phyloP scores from a whole-genome alignment of 1,140 invertebrate species.

The Sinella curviseta region DNA sequence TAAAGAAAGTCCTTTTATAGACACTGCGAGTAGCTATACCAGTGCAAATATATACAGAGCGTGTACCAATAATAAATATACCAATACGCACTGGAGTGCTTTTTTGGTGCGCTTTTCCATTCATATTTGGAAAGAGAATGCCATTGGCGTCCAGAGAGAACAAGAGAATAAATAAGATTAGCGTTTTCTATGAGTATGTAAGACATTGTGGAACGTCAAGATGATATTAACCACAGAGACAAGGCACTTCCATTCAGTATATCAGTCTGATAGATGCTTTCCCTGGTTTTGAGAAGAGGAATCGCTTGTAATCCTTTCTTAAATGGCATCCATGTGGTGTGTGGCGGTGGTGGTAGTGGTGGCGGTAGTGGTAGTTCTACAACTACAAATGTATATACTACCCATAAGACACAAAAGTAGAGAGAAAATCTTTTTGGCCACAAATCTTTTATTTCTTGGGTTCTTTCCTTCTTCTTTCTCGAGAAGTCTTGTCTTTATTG shows the following conservation, averaged over 20 bases:
- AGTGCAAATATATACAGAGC: no score
- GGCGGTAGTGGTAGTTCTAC: no score
- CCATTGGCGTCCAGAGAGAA: not conserved
- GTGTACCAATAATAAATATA: no score
- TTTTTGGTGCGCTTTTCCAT: no score
- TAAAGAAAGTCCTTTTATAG: no score
- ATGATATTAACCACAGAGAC: not conserved
- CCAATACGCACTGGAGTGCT: no score
- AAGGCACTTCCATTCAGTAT: not conserved
- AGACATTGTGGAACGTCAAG: not conserved
- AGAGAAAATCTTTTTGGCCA: not conserved
- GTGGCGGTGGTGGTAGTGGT: no score
- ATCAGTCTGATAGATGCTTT: not conserved
- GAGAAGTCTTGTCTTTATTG: not conserved
- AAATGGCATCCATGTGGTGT: not conserved
- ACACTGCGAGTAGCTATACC: no score
- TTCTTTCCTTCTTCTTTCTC: not conserved
- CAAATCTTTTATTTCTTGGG: not conserved
- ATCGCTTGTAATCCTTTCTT: constrained; percentile 7
- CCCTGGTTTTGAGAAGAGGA: not conserved
- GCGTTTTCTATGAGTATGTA: not conserved
- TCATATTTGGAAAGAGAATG: not conserved
- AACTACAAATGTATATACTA: no score
- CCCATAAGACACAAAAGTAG: not conserved
- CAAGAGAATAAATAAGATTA: not conserved